These are phyloP conservation scores for Epinotia nisella DNA, from an alignment of 2,888 invertebrate genomes.

Conservation along the genomic window DNA sequence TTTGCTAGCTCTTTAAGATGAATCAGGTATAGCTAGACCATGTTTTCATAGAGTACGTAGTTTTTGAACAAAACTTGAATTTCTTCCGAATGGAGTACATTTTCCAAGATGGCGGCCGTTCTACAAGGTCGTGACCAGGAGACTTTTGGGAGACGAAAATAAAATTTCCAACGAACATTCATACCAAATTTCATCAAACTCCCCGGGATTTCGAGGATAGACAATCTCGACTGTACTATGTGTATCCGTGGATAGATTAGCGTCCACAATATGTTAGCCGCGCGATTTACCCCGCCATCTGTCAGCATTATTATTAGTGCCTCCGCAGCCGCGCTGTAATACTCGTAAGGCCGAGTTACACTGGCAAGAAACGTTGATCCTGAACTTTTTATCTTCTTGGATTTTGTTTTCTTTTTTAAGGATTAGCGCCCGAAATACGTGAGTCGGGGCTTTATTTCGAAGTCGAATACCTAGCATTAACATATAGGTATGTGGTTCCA, in stretches of 20 bases:
- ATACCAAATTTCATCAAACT: too few relatives aligned
- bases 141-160: too few relatives aligned
- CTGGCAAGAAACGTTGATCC: slow-evolving; percentile 21
- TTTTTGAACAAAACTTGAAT: too few relatives aligned
- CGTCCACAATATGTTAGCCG: slow-evolving; percentile 57
- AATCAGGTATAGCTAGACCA: too few relatives aligned
- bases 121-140: too few relatives aligned
- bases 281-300: slow-evolving; percentile 67
- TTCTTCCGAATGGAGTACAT: too few relatives aligned
- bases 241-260: slow-evolving; percentile 54
- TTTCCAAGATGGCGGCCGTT: too few relatives aligned
- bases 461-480: background rate
- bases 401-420: background rate
- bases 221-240: too few relatives aligned
- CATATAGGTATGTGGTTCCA: background rate
- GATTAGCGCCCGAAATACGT: background rate
- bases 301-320: slow-evolving; percentile 59
- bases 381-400: slow-evolving; percentile 9
- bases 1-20: too few relatives aligned
- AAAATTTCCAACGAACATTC: too few relatives aligned
- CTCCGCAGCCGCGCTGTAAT: slow-evolving; percentile 46
- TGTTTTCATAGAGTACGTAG: too few relatives aligned
- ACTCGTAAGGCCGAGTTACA: slow-evolving; percentile 29
- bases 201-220: too few relatives aligned
- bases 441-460: background rate